Conservation (phyloP, 2,113 vertebrate species). For the Columbina picui region DNA sequence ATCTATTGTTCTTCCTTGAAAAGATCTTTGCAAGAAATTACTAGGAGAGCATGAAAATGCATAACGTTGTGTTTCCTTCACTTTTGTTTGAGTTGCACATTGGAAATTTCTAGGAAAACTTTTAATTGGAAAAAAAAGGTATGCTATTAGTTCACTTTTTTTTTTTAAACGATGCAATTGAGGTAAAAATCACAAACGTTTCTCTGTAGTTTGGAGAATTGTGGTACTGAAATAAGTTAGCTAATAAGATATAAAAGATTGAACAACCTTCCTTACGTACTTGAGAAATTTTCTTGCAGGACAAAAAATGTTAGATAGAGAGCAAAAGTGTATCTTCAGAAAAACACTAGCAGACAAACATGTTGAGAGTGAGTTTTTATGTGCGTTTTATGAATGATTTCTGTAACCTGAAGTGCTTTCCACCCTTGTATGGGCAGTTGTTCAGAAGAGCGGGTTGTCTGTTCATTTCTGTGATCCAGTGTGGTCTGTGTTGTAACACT, state of each 20-base stretch:
- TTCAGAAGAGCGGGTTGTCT: background rate
- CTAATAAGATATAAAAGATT: background rate
- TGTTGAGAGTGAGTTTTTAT: background rate
- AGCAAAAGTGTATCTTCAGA: background rate
- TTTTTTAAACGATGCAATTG: background rate
- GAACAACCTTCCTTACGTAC: background rate
- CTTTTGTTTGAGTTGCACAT: background rate
- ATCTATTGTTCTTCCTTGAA: background rate
- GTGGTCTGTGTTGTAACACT: background rate
- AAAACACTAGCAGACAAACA: background rate
- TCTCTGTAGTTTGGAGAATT: background rate
- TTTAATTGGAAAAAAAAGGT: background rate
- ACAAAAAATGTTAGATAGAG: background rate
- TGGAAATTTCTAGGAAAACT: background rate
- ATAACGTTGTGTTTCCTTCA: accelerated
- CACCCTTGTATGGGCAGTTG: background rate
- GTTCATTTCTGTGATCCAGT: background rate
- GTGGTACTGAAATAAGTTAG: background rate
- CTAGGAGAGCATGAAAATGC: background rate
- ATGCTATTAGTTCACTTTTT: background rate
- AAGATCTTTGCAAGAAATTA: background rate
- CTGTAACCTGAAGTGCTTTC: background rate
- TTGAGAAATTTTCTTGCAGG: background rate
- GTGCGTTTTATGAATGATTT: accelerated
- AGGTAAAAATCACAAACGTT: background rate